Evolutionary conservation across 1,140 invertebrate genomes (phyloP).

Genomic region (Drosophila insularis): DNA sequence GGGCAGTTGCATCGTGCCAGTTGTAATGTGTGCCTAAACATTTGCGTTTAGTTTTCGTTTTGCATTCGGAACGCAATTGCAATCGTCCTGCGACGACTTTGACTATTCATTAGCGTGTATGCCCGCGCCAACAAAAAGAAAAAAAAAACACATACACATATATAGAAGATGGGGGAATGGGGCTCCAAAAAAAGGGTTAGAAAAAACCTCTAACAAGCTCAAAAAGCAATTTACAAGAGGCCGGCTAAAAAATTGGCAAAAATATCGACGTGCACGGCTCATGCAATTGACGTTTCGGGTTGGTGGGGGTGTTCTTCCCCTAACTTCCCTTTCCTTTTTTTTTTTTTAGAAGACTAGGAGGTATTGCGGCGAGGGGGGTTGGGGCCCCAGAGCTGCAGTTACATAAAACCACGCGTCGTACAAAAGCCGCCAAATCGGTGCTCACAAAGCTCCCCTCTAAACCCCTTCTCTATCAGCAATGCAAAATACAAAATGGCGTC

Average conservation of each 20-base stretch:
- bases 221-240: conserved; percentile 76
- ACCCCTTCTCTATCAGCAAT: conserved; percentile 7
- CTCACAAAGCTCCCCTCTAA: conserved; percentile 38
- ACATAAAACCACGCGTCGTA: conserved; percentile 77
- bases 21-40: conserved; percentile 76
- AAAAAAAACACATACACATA: neutral
- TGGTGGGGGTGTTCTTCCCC: neutral
- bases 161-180: neutral
- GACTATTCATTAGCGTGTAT: conserved; percentile 71
- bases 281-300: conserved; percentile 75
- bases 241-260: conserved; percentile 72
- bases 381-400: conserved; percentile 31
- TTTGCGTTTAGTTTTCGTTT: conserved; percentile 74
- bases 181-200: neutral
- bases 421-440: conserved; percentile 77
- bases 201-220: conserved; percentile 78
- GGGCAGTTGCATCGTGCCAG: conserved; percentile 22
- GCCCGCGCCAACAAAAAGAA: neutral
- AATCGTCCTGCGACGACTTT: conserved; percentile 62
- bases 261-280: conserved; percentile 75
- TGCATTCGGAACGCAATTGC: conserved; percentile 29
- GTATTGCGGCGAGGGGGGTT: neutral
- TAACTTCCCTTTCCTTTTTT: neutral
- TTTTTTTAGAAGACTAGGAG: conserved; percentile 20
- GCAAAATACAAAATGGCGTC: conserved; percentile 73